Conservation (phyloP, 2,113 vertebrate species). For the Corythaeola cristata region DNA sequence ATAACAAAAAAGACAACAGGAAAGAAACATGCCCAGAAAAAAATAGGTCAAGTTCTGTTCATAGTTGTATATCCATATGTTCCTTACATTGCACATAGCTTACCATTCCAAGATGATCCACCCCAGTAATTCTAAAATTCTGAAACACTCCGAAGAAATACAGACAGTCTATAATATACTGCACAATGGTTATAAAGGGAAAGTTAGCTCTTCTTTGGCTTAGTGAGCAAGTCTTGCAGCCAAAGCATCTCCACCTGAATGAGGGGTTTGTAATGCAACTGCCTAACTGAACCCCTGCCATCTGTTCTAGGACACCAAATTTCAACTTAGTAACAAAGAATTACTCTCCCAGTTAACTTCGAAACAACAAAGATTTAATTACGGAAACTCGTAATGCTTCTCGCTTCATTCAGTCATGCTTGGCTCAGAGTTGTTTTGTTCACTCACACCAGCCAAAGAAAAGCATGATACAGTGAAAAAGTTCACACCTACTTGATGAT, state of each 20-base stretch:
- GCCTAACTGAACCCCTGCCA: not conserved
- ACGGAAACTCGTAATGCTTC: not conserved
- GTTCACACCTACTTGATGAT: constrained; percentile 98
- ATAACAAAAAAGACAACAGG: not conserved
- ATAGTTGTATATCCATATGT: not conserved
- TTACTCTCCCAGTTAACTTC: not conserved
- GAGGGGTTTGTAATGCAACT: not conserved
- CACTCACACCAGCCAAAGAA: not conserved
- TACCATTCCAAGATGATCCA: not conserved
- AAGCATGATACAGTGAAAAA: constrained; percentile 63
- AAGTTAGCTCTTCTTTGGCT: not conserved
- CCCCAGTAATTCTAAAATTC: not conserved
- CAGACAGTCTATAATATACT: not conserved
- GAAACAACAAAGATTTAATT: not conserved
- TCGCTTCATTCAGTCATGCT: not conserved
- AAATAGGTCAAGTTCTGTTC: not conserved
- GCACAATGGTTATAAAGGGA: not conserved
- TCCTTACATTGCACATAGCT: not conserved
- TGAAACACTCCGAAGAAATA: not conserved
- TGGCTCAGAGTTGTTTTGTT: not conserved
- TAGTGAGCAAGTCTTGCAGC: not conserved
- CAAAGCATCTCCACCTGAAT: not conserved
- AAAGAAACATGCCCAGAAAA: not conserved
- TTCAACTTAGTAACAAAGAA: not conserved
- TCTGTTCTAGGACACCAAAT: not conserved